Conservation (phyloP, 2,888 invertebrate genomes). For the Xylota sylvarum region DNA sequence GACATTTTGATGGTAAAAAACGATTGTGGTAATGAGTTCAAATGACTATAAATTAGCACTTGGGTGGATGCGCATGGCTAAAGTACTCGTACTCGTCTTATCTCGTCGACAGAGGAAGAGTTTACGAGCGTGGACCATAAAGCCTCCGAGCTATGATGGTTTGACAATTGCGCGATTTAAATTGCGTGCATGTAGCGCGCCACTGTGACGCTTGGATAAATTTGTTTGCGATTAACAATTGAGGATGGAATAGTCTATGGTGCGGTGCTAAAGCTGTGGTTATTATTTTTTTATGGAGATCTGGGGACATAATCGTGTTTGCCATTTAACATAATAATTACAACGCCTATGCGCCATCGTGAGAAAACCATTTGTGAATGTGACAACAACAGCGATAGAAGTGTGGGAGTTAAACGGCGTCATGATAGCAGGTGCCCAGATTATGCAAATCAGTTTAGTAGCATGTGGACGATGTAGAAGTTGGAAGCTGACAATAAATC, state of each 20-base stretch:
- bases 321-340: slow-evolving; percentile 24
- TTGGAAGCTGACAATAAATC: neutral
- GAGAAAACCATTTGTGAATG: slow-evolving; percentile 28
- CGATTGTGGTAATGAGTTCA: slow-evolving; percentile 75
- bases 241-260: slow-evolving; percentile 50
- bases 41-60: slow-evolving; percentile 75
- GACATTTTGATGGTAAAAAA: slow-evolving; percentile 77
- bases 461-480: slow-evolving; percentile 4
- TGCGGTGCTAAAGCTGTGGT: slow-evolving; percentile 36
- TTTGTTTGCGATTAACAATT: slow-evolving; percentile 72
- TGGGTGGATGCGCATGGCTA: slow-evolving; percentile 64
- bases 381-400: neutral
- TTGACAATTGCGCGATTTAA: slow-evolving; percentile 61
- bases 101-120: slow-evolving; percentile 55
- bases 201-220: slow-evolving; percentile 68
- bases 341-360: slow-evolving; percentile 45
- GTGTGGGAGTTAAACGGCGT: slow-evolving; percentile 24
- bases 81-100: slow-evolving; percentile 45
- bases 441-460: slow-evolving; percentile 27
- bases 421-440: slow-evolving; percentile 31
- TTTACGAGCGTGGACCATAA: slow-evolving; percentile 50
- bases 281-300: slow-evolving; percentile 33
- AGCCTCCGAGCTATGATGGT: slow-evolving; percentile 3
- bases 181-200: slow-evolving; percentile 68
- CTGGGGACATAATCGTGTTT: slow-evolving; percentile 30